Base-by-base conservation (phyloP, 2,113 vertebrate species). In the Agapornis roseicollis region DNA sequence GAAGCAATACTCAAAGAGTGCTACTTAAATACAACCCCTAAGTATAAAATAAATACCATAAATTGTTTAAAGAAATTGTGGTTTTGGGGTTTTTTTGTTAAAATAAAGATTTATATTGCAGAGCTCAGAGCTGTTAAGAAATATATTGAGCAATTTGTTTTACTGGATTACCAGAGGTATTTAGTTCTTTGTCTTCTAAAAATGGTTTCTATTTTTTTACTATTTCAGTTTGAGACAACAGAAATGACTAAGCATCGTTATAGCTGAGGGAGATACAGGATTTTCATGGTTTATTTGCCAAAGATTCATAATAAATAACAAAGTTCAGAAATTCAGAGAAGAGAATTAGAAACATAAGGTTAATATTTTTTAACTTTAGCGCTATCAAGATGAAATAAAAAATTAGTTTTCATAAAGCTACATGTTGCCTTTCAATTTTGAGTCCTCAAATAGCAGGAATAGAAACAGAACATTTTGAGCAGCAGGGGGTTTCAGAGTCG, bases 321-420 rank as follows among this genome's bases (percentile, higher is more conserved):
- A 19, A 46, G 37, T 77, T 73, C 93, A 42, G 78, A 96, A 96
- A 93, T 22, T 53, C 53, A 58, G 49, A 82, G 31, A 77, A 80
- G 13, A 18, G 49, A 82, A 88, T 35, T 70, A 72, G 18, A 82
- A 79, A 72, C n/a, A 35, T 13, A 53, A 94, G 37, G 46, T 80
- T 89, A 91, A 89, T 79, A 86, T 73, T 94, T 91, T 89, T 89
- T 70, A 85, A 82, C 55, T 89, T 85, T 4, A 81, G 12, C 13
- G 12, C 53, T 85, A 50, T 20, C 44, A 66, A 24, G 46, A 92
- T 88, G 85, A 91, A 89, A 91, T 66, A 70, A 89, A 87, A 94
- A 50, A 6, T 52, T 80, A 77, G 68, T 96, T 89, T 92, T 93
- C 63, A 80, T 82, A 81, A 87, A 60, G 52, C 81, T 91, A 23